Base-by-base conservation (phyloP, 2,113 vertebrate genomes). In the Agapornis roseicollis region DNA sequence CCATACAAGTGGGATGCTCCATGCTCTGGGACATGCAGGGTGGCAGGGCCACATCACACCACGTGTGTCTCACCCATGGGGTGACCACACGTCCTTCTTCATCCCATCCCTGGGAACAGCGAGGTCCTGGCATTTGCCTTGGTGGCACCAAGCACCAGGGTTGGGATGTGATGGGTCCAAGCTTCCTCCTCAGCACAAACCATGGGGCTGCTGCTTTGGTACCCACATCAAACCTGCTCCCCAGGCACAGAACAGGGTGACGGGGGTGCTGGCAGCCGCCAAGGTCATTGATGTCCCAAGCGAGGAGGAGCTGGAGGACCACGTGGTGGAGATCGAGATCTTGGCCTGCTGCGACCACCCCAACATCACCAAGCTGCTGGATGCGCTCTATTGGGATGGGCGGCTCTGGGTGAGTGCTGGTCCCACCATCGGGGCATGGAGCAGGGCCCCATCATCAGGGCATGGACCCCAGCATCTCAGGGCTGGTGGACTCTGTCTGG, bases 241-340 rank as follows among this genome's bases (percentile, higher is more conserved):
- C 17, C 53, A 97, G 95, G 96, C 71, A 1, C 95, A 84, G 89
- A 95, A 97, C 89, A 96, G 69, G 76, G 86, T 44, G 24, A 96
- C 77, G 2, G 96, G 92, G 31, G 52, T 33, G 1, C 17, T 95
- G 41, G 98, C 95, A 5, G 97, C 97, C 3, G 97, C 96, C 28
- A 98, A 98, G 77, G 95, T 98, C 42, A 97, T 98, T 29, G 70
- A 93, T 10, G 91, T 93, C 7, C 89, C 61, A 7, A 93, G 82
- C 8, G 98, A 98, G 88, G 98, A 98, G 44, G 97, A 97, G 85
- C 94, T 98, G 85, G 97, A 98, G 61, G 98, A 98, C 39, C 92
- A 97, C 29, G 64, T 95, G 47, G 93, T 82, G 63, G 97, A 98
- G 88, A 97, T 97, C 7, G 96, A 98, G 78, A 97, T 98, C 72